Evolutionary conservation across 2,888 invertebrate species (phyloP).

Genomic region (Blastobasis adustella): DNA sequence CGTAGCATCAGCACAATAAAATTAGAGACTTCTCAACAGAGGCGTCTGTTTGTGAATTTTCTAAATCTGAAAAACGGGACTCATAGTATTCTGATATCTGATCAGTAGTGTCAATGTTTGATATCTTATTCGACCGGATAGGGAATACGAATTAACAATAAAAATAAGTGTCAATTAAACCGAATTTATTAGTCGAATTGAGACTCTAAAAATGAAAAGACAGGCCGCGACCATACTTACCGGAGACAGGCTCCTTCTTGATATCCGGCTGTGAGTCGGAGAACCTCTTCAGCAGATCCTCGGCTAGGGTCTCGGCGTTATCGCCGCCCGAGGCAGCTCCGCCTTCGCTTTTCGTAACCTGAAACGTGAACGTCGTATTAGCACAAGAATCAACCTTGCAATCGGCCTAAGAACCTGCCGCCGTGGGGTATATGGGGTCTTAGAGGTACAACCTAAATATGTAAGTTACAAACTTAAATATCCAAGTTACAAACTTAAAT

Average conservation of each 20-base stretch:
- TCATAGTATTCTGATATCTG: no score
- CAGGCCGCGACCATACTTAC: conserved; percentile 32
- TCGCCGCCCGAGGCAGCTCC: conserved; percentile 47
- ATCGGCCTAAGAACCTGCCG: conserved; percentile 41
- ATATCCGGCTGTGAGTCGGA: conserved; percentile 79
- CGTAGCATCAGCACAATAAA: no score
- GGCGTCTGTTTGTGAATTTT: no score
- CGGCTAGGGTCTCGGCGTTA: conserved; percentile 83
- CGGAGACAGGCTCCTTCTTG: conserved; percentile 53
- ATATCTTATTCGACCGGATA: no score
- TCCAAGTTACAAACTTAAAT: background rate
- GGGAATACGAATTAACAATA: no score
- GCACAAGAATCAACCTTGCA: background rate
- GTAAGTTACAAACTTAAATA: background rate
- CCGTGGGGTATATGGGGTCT: conserved; percentile 20
- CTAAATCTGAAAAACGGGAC: no score
- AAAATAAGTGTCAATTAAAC: no score
- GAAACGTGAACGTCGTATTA: conserved; percentile 15
- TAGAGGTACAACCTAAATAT: background rate
- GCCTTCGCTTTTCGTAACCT: conserved; percentile 66
- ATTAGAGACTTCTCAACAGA: no score
- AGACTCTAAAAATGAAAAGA: no score
- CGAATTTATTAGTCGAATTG: no score
- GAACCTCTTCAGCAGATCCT: conserved; percentile 91
- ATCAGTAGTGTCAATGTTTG: no score